A percentile compares a stretch with the other conserved stretches of the same genome.
Conservation (phyloP, 2,888 invertebrate species). For the Tipula vernalis region DNA sequence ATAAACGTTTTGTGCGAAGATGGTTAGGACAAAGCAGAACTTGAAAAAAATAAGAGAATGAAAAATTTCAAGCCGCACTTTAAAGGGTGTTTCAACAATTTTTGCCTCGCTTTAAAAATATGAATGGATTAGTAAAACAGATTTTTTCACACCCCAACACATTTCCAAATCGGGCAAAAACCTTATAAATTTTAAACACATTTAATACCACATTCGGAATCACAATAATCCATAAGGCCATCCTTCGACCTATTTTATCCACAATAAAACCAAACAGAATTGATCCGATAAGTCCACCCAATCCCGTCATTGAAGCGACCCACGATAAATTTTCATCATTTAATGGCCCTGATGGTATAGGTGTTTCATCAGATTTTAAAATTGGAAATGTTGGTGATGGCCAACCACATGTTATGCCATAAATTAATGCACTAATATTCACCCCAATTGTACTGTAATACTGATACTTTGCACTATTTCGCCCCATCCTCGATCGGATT, state of each 20-base stretch:
- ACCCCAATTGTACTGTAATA: conserved; percentile 9
- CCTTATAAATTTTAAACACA: neutral
- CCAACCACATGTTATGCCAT: conserved; percentile 15
- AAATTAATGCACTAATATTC: conserved; percentile 5
- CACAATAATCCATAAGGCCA: conserved; percentile 25
- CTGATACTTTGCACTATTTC: neutral
- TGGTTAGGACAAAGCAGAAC: conserved; percentile 27
- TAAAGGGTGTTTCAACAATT: too few species aligned
- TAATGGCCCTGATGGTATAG: conserved; percentile 21
- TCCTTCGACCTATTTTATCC: conserved; percentile 25
- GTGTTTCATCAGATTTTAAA: conserved; percentile 19
- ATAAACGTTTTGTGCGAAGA: conserved; percentile 23
- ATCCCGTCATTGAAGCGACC: conserved; percentile 25
- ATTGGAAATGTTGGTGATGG: conserved; percentile 12
- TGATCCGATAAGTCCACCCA: conserved; percentile 26
- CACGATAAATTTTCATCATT: conserved; percentile 23
- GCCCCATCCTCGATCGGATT: neutral
- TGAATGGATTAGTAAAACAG: too few species aligned
- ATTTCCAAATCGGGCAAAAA: too few species aligned
- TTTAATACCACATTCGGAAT: conserved; percentile 23
- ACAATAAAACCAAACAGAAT: conserved; percentile 24
- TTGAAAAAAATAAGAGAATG: neutral
- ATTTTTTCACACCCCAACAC: too few species aligned
- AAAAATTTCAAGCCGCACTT: neutral
- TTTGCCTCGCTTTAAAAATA: too few species aligned